phyloP scores from a whole-genome alignment of 2,888 invertebrate species.

The Zelleria hepariella region DNA sequence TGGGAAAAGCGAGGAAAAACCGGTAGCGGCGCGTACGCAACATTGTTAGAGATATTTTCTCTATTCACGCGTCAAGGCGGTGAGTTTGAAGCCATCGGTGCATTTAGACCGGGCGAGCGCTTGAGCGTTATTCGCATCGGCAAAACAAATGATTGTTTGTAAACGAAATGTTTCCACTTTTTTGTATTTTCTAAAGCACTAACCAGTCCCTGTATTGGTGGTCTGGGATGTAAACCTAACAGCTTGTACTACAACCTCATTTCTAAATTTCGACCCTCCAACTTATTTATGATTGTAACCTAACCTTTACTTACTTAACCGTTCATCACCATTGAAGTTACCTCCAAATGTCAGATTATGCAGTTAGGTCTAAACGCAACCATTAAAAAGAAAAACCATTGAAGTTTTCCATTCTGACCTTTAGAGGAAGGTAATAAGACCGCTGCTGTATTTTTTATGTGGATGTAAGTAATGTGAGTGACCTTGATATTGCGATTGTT shows the following conservation, averaged over 20 bases:
- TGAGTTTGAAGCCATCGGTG: neutral
- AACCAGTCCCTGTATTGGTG: too few relatives aligned
- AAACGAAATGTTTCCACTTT: too few relatives aligned
- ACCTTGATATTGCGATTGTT: neutral
- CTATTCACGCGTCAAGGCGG: neutral
- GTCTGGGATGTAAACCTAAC: too few relatives aligned
- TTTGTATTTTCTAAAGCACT: too few relatives aligned
- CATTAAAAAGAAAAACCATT: neutral
- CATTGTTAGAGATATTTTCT: constrained; percentile 5
- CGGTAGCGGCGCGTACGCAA: neutral
- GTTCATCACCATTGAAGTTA: too few relatives aligned
- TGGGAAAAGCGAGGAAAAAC: constrained; percentile 24
- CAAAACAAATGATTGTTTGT: too few relatives aligned
- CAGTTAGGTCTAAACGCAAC: neutral
- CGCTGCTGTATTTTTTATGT: neutral
- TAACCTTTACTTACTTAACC: too few relatives aligned
- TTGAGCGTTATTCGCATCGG: too few relatives aligned
- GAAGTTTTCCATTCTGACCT: neutral
- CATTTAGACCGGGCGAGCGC: neutral
- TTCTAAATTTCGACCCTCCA: too few relatives aligned
- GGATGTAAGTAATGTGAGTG: neutral
- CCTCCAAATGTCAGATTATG: too few relatives aligned
- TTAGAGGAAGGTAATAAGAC: neutral
- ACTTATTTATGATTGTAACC: too few relatives aligned
- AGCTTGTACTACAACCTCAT: too few relatives aligned